Conservation (phyloP, 2,888 invertebrate genomes). For the Monoplex corrugatus region DNA sequence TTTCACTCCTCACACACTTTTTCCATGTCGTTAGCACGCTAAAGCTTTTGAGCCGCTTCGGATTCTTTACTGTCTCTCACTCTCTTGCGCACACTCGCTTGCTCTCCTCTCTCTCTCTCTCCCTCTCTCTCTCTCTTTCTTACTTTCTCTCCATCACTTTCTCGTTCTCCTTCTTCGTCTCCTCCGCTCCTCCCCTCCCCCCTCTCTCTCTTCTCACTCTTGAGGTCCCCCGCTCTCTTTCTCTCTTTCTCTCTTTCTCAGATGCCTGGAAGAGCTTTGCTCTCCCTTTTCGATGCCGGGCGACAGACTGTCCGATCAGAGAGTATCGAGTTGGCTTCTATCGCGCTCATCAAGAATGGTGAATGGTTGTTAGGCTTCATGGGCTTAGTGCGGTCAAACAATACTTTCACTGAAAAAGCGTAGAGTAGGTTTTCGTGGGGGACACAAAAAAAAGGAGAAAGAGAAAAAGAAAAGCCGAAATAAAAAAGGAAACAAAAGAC, state of each 20-base stretch:
- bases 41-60: neutral
- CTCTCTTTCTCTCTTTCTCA: neutral
- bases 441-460: too few relatives aligned
- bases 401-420: too few relatives aligned
- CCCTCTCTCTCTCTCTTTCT: neutral
- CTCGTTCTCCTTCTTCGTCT: neutral
- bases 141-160: neutral
- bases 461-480: too few relatives aligned
- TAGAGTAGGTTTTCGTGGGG: too few relatives aligned
- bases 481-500: too few relatives aligned
- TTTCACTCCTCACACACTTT: neutral
- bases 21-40: constrained; percentile 13
- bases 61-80: neutral
- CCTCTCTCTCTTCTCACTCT: neutral
- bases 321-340: neutral
- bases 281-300: constrained; percentile 17
- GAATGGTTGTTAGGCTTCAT: too few relatives aligned
- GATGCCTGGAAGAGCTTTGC: too few relatives aligned
- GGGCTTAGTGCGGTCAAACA: too few relatives aligned
- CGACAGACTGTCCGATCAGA: neutral
- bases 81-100: too few relatives aligned
- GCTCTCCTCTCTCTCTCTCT: constrained; percentile 12
- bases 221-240: neutral
- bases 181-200: neutral
- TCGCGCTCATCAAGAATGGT: too few relatives aligned